Evolutionary conservation across 64 coral and sea anemone species (phyloP).

Genomic region (Stylophora pistillata): DNA sequence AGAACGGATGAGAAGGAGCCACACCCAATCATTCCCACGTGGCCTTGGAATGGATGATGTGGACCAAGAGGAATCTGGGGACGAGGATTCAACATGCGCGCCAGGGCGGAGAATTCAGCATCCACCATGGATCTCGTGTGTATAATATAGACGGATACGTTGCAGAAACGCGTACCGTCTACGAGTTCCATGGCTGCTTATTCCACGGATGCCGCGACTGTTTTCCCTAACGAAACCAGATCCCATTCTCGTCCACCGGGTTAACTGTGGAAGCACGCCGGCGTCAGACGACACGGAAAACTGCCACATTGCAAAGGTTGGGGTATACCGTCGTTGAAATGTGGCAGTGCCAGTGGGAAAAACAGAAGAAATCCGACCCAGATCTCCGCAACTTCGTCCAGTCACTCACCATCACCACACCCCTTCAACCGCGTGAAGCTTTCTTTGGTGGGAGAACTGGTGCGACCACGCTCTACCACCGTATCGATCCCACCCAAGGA

Average conservation of each 20-base stretch:
- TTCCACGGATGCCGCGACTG: conserved; percentile 20
- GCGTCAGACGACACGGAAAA: too few relatives aligned
- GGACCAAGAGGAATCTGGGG: too few relatives aligned
- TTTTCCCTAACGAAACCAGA: too few relatives aligned
- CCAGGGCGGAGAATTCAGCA: background rate
- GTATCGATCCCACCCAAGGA: background rate
- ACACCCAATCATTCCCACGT: too few relatives aligned
- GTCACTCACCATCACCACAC: background rate
- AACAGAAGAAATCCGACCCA: too few relatives aligned
- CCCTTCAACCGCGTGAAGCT: background rate
- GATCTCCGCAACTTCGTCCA: too few relatives aligned
- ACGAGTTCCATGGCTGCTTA: conserved; percentile 32
- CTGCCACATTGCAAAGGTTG: too few relatives aligned
- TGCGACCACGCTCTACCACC: background rate
- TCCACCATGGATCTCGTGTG: background rate
- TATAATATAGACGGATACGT: background rate
- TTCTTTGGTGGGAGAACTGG: conserved; percentile 46
- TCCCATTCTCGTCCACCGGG: too few relatives aligned
- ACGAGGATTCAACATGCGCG: background rate
- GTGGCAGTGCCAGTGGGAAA: conserved; percentile 25
- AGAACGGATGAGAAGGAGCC: too few relatives aligned
- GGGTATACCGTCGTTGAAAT: background rate
- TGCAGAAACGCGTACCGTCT: background rate
- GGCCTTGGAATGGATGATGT: too few relatives aligned
- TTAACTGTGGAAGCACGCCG: too few relatives aligned